Conservation (phyloP, 2,888 invertebrate genomes). For the Rhingia rostrata region DNA sequence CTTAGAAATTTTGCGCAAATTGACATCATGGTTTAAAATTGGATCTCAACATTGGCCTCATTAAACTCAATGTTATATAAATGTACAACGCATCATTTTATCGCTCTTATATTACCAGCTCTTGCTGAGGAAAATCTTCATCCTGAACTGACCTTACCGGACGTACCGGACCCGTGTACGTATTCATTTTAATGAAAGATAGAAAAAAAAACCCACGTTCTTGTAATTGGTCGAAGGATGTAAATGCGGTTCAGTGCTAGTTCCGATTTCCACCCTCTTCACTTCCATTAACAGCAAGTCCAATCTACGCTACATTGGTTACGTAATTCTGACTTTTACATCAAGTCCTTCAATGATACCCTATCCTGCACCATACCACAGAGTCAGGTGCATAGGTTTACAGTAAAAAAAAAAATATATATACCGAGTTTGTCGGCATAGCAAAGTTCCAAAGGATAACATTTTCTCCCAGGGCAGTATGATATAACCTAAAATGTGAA, state of each 20-base stretch:
- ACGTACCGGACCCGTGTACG: too few relatives aligned
- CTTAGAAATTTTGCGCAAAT: too few relatives aligned
- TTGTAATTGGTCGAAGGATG: conserved; percentile 16
- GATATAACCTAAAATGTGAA: conserved; percentile 33
- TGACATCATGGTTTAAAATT: too few relatives aligned
- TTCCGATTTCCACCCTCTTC: not conserved
- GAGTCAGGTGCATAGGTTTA: conserved; percentile 10
- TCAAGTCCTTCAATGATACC: conserved; percentile 3
- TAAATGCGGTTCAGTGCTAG: conserved; percentile 5
- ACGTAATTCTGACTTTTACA: conserved; percentile 27
- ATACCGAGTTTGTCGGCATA: not conserved
- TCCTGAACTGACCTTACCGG: too few relatives aligned
- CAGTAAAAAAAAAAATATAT: not conserved
- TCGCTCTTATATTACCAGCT: too few relatives aligned
- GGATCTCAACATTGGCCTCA: too few relatives aligned
- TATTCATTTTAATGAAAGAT: too few relatives aligned
- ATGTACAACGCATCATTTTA: too few relatives aligned
- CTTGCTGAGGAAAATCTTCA: too few relatives aligned
- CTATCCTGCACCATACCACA: not conserved
- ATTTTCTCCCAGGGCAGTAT: conserved; percentile 6
- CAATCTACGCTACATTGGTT: not conserved
- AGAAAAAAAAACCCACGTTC: conserved; percentile 5
- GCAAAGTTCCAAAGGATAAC: conserved; percentile 28
- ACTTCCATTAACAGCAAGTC: not conserved
- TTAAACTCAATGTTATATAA: too few relatives aligned